Evolutionary conservation across 2,888 invertebrate species (phyloP), one percentile per base, ranked within the genome.

Genomic region (Eupithecia abbreviata): DNA sequence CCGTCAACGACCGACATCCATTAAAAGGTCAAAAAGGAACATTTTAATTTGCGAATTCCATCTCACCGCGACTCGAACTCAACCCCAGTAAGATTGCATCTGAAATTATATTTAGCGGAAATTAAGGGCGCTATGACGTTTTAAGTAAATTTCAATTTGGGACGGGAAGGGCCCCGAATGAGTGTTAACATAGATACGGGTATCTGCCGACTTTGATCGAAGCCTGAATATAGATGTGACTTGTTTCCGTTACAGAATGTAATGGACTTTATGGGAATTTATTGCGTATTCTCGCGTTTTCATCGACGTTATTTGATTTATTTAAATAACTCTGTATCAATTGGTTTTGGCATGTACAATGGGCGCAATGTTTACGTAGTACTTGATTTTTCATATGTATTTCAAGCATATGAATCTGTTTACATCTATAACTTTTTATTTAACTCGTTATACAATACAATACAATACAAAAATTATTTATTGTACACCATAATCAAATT

Each of bases 111-210:
- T 91, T 92, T 89, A 89, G 89, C 90, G 92, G 91, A 93, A 93
- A 92, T 93, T 92, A 93, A 92, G 90, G 90, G 90, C 86, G 85
- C 87, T 89, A 86, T 90, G 89, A 87, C 89, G 90, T 89, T 87
- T 89, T 88, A 92, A 91, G 92, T 92, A 90, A 91, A 92, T 92
- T 93, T 91, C 90, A 91, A 92, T 93, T 93, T 91, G 87, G 89
- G 89, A 88, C 88, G 88, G 86, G 89, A 86, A 89, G 88, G 89
- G 86, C 86, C 85, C 88, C 89, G 86, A 88, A 87, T 87, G 85
- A 85, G 82, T 84, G 83, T 85, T 81, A 81, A 81, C 78, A 78
- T 80, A 82, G 80, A 86, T 84, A 86, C 83, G 84, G 79, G 85
- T 86, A 86, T 85, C 84, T 83, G 82, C 86, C 84, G 82, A 79